A percentile compares a stretch with the other conserved stretches of the same genome.
These are phyloP conservation scores for Lutjanus erythropterus DNA, from an alignment of 2,113 vertebrate genomes.

Conservation along the genomic window DNA sequence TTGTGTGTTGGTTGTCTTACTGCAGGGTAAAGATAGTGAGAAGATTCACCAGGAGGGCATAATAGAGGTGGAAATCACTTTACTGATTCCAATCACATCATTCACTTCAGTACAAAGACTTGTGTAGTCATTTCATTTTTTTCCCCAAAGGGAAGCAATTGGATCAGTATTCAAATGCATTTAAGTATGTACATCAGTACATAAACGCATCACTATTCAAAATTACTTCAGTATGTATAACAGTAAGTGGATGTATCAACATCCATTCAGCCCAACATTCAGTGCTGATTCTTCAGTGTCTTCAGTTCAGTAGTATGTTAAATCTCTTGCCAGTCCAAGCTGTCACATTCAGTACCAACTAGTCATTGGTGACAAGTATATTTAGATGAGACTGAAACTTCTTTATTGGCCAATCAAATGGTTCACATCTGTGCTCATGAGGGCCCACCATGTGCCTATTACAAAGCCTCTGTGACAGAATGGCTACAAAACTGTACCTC, in stretches of 20 bases:
- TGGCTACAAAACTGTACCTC: conserved; percentile 5
- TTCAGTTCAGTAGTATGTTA: neutral
- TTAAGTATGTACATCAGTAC: neutral
- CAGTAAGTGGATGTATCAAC: neutral
- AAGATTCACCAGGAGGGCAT: too few species aligned
- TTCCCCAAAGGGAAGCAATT: too few species aligned
- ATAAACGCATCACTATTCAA: neutral
- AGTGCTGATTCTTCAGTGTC: neutral
- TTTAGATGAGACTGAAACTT: neutral
- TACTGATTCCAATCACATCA: too few species aligned
- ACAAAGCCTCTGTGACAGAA: neutral
- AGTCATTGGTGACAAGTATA: neutral
- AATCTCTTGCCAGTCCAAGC: neutral
- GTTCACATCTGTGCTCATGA: conserved; percentile 4
- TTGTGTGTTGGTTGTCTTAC: too few species aligned
- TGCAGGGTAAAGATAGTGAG: too few species aligned
- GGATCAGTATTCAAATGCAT: too few species aligned
- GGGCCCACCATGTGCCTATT: neutral
- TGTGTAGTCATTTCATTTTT: too few species aligned
- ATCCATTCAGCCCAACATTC: neutral
- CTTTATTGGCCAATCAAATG: neutral
- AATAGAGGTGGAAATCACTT: too few species aligned
- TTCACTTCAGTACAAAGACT: too few species aligned
- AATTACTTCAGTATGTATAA: neutral
- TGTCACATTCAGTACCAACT: neutral